phyloP scores from a whole-genome alignment of 2,113 vertebrate genomes.

The Atherinomorus stipes region DNA sequence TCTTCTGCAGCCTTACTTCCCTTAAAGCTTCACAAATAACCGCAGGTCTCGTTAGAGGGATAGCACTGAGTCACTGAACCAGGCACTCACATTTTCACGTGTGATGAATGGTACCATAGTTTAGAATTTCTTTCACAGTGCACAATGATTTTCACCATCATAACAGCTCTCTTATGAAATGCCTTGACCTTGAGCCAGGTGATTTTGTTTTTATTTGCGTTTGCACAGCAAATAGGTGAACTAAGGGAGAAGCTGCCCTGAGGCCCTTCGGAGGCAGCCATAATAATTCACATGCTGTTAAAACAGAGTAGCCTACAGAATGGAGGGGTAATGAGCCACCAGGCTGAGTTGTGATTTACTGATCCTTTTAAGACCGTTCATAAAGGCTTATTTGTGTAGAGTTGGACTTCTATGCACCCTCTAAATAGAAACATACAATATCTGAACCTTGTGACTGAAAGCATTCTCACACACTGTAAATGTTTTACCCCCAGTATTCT shows the following conservation, averaged over 20 bases:
- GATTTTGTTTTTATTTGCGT: slow-evolving; percentile 34
- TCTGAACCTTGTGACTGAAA: neutral
- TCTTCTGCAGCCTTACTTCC: slow-evolving; percentile 47
- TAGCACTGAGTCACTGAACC: neutral
- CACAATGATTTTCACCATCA: slow-evolving; percentile 11
- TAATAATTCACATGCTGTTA: slow-evolving; percentile 42
- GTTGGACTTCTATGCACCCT: slow-evolving; percentile 15
- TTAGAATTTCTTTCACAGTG: neutral
- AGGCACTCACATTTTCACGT: neutral
- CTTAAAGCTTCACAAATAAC: slow-evolving; percentile 28
- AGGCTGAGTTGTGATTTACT: slow-evolving; percentile 53
- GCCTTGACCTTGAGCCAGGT: slow-evolving; percentile 64
- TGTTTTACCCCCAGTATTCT: neutral
- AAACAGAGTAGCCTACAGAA: slow-evolving; percentile 21
- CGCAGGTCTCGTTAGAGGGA: neutral
- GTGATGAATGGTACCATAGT: neutral
- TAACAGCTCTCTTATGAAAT: slow-evolving; percentile 39
- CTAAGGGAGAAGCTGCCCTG: neutral
- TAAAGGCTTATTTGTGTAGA: slow-evolving; percentile 28
- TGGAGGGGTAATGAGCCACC: slow-evolving; percentile 47
- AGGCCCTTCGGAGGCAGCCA: slow-evolving; percentile 21
- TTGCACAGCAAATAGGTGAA: slow-evolving; percentile 8
- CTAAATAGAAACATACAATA: slow-evolving; percentile 25
- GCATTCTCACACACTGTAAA: neutral
- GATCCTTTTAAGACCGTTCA: slow-evolving; percentile 26